Base-by-base conservation (phyloP, 2,888 invertebrate species). In the Dasysyrphus albostriatus region DNA sequence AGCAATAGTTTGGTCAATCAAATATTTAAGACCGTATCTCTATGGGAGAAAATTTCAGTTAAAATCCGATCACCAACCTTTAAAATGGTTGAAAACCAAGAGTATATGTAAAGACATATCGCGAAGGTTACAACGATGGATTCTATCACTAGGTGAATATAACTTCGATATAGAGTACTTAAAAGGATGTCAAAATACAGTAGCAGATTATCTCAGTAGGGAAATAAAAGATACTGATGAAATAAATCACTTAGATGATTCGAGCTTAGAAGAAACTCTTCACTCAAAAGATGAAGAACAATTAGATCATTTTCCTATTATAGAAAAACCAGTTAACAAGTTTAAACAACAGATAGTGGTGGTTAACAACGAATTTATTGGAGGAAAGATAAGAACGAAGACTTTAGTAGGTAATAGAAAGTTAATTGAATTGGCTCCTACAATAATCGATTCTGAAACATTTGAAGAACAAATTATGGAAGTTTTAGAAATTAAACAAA, bases 1-100 rank as follows among this genome's bases (percentile, higher is more conserved):
- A 12, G 39, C 39, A 39, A 39, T 39, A 39, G 39, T 39, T 39
- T 39, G 37, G 37, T 8, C 37, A 10, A 9, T 39, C 10, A 39
- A 39, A 10, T 42, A 42, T 42, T 42, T 42, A 42, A 42, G 42
- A 42, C 42, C 42, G 14, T 42, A 42, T 42, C 14, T 42, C 14
- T 54, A 54, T 63, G 91, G 91, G 0, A 89, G 88, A 37, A 89
- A 76, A 82, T 47, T 47, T 9, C 14, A 54, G 9, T 9, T 88
- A 10, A 39, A 49, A 19, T 49, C 19, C 10, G 49, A 49, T 49
- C 49, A 49, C 19, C 19, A 49, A 49, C 49, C 19, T 49, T 49
- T 49, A 19, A 49, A 49, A 49, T 49, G 49, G 49, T 24, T 49
- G 10, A 49, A 49, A 24, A 49, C 19, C 32, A 32, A 49, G 19